Conservation (phyloP, 2,797 vertebrate species). For the Lateolabrax maculatus region DNA sequence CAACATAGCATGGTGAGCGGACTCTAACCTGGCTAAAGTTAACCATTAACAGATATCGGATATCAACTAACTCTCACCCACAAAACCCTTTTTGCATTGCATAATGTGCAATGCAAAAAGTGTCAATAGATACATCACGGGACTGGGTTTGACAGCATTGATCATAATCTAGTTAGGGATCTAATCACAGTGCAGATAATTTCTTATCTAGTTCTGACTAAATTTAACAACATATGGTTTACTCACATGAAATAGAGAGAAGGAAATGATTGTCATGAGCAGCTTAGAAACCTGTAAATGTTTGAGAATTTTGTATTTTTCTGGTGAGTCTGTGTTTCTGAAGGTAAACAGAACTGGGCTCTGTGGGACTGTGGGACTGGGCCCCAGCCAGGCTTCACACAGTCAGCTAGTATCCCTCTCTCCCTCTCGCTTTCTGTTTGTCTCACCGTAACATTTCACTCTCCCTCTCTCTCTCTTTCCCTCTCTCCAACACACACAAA, state of each 20-base stretch:
- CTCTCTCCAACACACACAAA: slow-evolving; percentile 74
- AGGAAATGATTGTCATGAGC: not conserved
- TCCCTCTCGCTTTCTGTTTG: slow-evolving; percentile 51
- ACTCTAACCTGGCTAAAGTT: slow-evolving; percentile 82
- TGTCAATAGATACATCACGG: slow-evolving; percentile 4
- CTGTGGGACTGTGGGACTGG: slow-evolving; percentile 65
- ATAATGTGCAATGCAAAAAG: slow-evolving; percentile 53
- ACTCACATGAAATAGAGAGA: not conserved
- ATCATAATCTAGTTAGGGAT: not conserved
- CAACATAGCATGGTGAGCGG: slow-evolving; percentile 56
- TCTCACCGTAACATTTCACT: slow-evolving; percentile 64
- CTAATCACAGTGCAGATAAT: not conserved
- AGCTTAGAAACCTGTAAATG: slow-evolving; percentile 4
- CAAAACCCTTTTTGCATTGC: slow-evolving; percentile 46
- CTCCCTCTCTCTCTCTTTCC: slow-evolving; percentile 39
- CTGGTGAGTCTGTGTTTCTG: slow-evolving; percentile 29
- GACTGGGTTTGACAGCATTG: not conserved
- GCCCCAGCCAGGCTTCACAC: slow-evolving; percentile 62
- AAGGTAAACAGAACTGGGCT: slow-evolving; percentile 64
- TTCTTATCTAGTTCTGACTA: not conserved
- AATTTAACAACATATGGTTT: not conserved
- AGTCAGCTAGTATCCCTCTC: slow-evolving; percentile 72
- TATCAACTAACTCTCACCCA: slow-evolving; percentile 50
- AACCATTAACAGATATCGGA: slow-evolving; percentile 81
- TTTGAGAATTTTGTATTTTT: slow-evolving; percentile 36